A percentile compares a stretch with the other conserved stretches of the same genome.
Evolutionary conservation across 2,888 invertebrate genomes (phyloP).

Genomic region (Linnaemya tessellans): DNA sequence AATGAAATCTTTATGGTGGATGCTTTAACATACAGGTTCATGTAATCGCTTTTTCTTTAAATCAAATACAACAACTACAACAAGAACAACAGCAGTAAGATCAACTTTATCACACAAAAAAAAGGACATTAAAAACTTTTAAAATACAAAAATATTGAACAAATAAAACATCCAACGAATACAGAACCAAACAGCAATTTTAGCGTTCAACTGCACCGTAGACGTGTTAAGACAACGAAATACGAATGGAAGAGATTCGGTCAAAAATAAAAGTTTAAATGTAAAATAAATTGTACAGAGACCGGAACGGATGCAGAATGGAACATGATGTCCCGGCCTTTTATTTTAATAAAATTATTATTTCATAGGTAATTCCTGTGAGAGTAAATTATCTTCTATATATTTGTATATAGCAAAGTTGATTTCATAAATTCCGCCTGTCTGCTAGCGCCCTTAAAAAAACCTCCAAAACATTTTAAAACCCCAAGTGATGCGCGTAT

Average conservation of each 20-base stretch:
- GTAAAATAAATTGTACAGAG: conserved; percentile 20
- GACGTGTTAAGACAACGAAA: conserved; percentile 63
- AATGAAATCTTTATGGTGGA: conserved; percentile 74
- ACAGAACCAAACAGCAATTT: conserved; percentile 66
- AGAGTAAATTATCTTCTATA: too few relatives aligned
- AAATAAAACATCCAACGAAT: conserved; percentile 64
- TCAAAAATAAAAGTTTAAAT: neutral
- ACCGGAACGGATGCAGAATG: too few relatives aligned
- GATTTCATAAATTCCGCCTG: too few relatives aligned
- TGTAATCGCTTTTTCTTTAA: conserved; percentile 77
- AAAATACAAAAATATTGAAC: conserved; percentile 69
- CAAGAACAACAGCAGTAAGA: conserved; percentile 1
- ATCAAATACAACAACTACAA: conserved; percentile 72
- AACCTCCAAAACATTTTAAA: too few relatives aligned
- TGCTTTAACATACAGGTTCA: conserved; percentile 82
- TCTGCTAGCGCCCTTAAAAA: too few relatives aligned
- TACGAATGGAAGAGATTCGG: neutral
- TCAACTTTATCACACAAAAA: conserved; percentile 33
- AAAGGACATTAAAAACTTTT: conserved; percentile 62
- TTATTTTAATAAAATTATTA: too few relatives aligned
- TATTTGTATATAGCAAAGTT: too few relatives aligned
- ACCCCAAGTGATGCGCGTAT: too few relatives aligned
- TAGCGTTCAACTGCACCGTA: conserved; percentile 52
- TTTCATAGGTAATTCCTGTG: too few relatives aligned
- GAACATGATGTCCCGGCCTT: too few relatives aligned